These are phyloP conservation scores for Carassius carassius DNA, from an alignment of 2,113 vertebrate genomes.

Conservation along the genomic window DNA sequence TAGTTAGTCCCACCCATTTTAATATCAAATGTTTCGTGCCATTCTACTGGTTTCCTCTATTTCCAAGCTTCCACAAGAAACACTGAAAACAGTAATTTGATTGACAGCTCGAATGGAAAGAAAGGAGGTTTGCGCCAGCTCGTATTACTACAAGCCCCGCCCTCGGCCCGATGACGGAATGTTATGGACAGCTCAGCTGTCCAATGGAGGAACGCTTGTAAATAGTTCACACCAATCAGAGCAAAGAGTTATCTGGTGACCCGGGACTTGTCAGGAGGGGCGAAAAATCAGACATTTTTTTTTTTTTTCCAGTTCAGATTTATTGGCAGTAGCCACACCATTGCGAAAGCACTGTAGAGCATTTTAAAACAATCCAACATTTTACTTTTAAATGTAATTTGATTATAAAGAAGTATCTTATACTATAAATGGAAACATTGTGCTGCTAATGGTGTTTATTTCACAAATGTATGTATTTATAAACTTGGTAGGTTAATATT, in stretches of 20 bases:
- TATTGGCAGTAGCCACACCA: not conserved
- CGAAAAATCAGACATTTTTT: not conserved
- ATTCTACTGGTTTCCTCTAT: not conserved
- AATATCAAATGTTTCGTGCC: not conserved
- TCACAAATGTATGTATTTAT: not conserved
- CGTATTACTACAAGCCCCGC: not conserved
- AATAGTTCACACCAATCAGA: not conserved
- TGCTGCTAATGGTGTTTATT: not conserved
- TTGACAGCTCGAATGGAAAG: conserved; percentile 60
- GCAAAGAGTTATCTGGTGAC: conserved; percentile 4
- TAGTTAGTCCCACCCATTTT: not conserved
- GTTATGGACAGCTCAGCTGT: not conserved
- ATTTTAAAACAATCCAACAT: not conserved
- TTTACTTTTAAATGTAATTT: not conserved
- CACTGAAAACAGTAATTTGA: conserved; percentile 29
- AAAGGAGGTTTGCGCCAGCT: conserved; percentile 9
- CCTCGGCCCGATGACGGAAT: not conserved
- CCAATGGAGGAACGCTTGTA: not conserved
- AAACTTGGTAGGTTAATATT: not conserved
- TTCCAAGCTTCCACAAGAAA: conserved; percentile 19
- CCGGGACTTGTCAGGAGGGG: not conserved
- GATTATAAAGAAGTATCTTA: not conserved
- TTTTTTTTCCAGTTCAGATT: not conserved
- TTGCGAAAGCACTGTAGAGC: not conserved
- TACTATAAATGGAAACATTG: not conserved